These are phyloP conservation scores for Celastrina argiolus DNA, from an alignment of 2,888 invertebrate species.

Conservation along the genomic window DNA sequence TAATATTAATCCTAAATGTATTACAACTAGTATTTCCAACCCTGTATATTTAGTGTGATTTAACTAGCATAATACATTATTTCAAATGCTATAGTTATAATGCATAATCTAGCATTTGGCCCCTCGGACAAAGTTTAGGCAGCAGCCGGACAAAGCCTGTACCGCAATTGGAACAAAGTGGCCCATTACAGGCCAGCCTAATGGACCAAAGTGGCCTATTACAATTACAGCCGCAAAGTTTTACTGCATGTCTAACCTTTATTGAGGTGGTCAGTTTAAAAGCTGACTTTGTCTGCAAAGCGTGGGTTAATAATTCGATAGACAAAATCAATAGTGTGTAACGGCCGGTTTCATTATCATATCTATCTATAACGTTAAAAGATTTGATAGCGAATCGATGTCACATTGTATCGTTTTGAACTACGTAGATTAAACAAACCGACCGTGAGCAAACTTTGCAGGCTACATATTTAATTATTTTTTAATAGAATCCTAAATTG, in stretches of 20 bases:
- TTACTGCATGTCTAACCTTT: constrained; percentile 38
- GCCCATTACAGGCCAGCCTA: constrained; percentile 40
- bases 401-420: too few relatives aligned
- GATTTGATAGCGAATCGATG: too few relatives aligned
- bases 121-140: not conserved
- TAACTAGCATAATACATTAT: not conserved
- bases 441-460: too few relatives aligned
- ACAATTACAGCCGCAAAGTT: constrained; percentile 59
- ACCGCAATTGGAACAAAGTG: constrained; percentile 38
- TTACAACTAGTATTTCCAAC: too few relatives aligned
- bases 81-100: not conserved
- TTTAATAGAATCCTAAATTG: too few relatives aligned
- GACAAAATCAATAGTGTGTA: not conserved
- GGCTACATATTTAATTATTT: too few relatives aligned
- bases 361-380: too few relatives aligned
- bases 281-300: not conserved
- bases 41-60: not conserved
- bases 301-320: not conserved
- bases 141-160: not conserved
- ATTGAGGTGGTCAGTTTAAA: constrained; percentile 8
- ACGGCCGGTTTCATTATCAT: too few relatives aligned
- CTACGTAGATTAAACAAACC: too few relatives aligned
- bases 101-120: not conserved
- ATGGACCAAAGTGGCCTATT: constrained; percentile 63
- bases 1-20: too few relatives aligned